Percentiles rank a stretch among this genome's conserved stretches.
Evolutionary conservation across 2,113 vertebrate genomes (phyloP).

Genomic region (Callospermophilus lateralis): DNA sequence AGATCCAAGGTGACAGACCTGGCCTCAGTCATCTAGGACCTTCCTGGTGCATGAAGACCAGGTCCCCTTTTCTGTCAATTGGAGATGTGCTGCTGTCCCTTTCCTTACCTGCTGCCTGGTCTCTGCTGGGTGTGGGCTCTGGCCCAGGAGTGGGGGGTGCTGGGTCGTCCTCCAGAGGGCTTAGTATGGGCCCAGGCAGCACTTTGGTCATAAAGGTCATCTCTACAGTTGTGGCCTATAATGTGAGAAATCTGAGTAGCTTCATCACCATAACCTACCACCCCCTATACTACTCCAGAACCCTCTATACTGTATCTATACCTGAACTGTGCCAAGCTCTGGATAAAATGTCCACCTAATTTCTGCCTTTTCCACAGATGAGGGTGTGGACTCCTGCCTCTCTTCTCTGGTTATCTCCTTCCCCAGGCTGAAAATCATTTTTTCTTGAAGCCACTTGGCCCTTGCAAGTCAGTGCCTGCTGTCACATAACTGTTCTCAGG

Average conservation of each 20-base stretch:
- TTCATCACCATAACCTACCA: neutral
- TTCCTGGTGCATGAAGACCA: neutral
- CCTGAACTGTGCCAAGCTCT: neutral
- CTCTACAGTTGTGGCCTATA: slow-evolving; percentile 85
- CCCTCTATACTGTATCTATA: neutral
- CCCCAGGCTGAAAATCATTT: neutral
- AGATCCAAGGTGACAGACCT: neutral
- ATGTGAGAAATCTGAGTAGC: neutral
- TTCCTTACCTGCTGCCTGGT: slow-evolving; percentile 75
- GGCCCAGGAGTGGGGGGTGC: slow-evolving; percentile 10
- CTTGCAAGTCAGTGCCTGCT: neutral
- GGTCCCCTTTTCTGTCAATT: neutral
- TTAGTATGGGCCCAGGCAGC: slow-evolving; percentile 66
- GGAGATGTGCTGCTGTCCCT: neutral
- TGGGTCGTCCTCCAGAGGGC: slow-evolving; percentile 60
- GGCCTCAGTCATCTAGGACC: neutral
- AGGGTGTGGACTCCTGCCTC: neutral
- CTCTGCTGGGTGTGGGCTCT: slow-evolving; percentile 60
- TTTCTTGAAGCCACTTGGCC: neutral
- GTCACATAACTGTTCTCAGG: neutral
- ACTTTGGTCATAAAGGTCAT: slow-evolving; percentile 86
- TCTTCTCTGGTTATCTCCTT: neutral
- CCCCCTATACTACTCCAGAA: rapidly evolving
- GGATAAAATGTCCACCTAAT: neutral
- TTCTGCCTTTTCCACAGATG: neutral